phyloP scores from a whole-genome alignment of 2,113 vertebrate species.

The Eublepharis macularius region DNA sequence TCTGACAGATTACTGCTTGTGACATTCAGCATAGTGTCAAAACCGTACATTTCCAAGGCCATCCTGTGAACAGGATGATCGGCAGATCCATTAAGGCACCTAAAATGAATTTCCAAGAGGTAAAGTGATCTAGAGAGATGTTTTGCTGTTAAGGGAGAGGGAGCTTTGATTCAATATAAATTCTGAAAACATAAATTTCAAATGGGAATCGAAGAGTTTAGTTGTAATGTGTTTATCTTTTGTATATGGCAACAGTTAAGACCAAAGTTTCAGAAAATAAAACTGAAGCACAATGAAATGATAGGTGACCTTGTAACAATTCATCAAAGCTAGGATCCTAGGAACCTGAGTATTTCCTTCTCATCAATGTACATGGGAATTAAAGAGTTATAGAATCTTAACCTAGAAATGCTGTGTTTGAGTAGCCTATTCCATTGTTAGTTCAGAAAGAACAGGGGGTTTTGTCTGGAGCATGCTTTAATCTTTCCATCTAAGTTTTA shows the following conservation, averaged over 20 bases:
- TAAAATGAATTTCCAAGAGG: constrained; percentile 55
- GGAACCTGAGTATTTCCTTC: constrained; percentile 13
- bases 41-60: constrained; percentile 44
- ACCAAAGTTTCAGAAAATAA: constrained; percentile 36
- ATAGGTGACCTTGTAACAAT: constrained; percentile 26
- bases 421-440: not conserved
- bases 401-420: constrained; percentile 11
- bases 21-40: not conserved
- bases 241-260: not conserved
- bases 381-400: constrained; percentile 27
- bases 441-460: constrained; percentile 41
- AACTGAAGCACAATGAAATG: constrained; percentile 21
- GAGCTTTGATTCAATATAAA: not conserved
- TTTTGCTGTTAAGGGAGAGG: not conserved
- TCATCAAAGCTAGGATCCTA: constrained; percentile 16
- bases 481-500: constrained; percentile 9
- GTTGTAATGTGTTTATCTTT: constrained; percentile 35
- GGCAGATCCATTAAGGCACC: constrained; percentile 37
- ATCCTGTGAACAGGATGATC: constrained; percentile 39
- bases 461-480: constrained; percentile 40
- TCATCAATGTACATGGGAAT: not conserved
- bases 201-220: constrained; percentile 13
- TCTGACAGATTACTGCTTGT: constrained; percentile 44
- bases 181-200: constrained; percentile 44
- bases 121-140: constrained; percentile 27